phyloP scores from a whole-genome alignment of 2,888 invertebrate species.

The Scaeva pyrastri region DNA sequence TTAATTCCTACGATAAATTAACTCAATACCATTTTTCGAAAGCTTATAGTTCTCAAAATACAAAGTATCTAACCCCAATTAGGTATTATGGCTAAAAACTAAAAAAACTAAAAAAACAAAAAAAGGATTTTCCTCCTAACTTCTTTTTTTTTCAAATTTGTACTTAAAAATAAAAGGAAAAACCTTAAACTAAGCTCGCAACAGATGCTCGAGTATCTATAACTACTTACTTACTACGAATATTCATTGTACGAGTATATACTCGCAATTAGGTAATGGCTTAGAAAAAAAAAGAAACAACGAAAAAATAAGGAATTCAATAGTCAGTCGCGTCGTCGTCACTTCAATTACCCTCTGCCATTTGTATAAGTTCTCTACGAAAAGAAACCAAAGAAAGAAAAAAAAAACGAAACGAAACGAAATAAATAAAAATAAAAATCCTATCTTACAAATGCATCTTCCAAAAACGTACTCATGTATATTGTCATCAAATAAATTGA shows the following conservation, averaged over 20 bases:
- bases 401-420: too few species aligned
- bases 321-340: constrained; percentile 8
- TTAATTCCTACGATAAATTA: too few species aligned
- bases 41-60: too few species aligned
- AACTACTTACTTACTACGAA: not conserved
- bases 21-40: too few species aligned
- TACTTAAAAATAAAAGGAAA: not conserved
- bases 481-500: constrained; percentile 40
- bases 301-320: not conserved
- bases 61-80: too few species aligned
- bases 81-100: too few species aligned
- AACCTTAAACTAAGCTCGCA: not conserved
- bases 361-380: not conserved
- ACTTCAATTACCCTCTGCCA: constrained; percentile 32
- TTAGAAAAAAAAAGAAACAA: not conserved
- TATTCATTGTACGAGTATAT: too few species aligned
- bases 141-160: not conserved
- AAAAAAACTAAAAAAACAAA: too few species aligned
- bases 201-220: not conserved
- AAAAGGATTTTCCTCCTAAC: too few species aligned
- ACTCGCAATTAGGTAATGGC: constrained; percentile 26
- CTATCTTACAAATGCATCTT: constrained; percentile 34
- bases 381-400: not conserved
- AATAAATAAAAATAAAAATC: too few species aligned
- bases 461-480: not conserved